These are phyloP conservation scores for Baccha elongata DNA, from an alignment of 2,888 invertebrate species.

Conservation along the genomic window DNA sequence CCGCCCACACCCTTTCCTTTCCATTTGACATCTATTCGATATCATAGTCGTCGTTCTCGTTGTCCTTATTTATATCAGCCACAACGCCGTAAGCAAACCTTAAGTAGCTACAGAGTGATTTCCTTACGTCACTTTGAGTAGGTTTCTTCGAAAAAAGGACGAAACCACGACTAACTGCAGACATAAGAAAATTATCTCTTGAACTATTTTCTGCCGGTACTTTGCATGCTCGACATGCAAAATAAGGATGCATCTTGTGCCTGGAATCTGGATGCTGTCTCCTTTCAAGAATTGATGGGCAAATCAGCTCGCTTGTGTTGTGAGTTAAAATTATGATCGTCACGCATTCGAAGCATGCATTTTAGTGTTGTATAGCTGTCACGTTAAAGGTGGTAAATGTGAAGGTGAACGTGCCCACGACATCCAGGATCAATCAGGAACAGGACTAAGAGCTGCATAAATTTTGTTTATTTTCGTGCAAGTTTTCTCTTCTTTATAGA, in stretches of 20 bases:
- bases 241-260: constrained; percentile 44
- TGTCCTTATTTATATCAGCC: constrained; percentile 62
- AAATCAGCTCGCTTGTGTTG: constrained; percentile 33
- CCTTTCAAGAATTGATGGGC: constrained; percentile 46
- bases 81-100: constrained; percentile 48
- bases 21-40: constrained; percentile 10
- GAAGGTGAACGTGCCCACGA: constrained; percentile 1
- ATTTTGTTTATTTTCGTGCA: constrained; percentile 18
- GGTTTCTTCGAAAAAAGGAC: constrained; percentile 33
- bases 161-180: constrained; percentile 3
- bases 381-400: not conserved
- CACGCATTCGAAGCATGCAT: constrained; percentile 49
- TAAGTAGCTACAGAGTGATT: constrained; percentile 50
- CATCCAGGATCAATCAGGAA: constrained; percentile 29
- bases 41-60: not conserved
- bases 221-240: constrained; percentile 53
- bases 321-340: constrained; percentile 41
- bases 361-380: constrained; percentile 19
- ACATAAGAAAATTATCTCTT: constrained; percentile 60
- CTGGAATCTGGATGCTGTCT: constrained; percentile 9
- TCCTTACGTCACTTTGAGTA: constrained; percentile 51
- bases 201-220: constrained; percentile 47
- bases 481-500: not conserved
- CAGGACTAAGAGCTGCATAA: not conserved
- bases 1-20: not conserved